These are phyloP conservation scores for Laupala kohalensis DNA, from an alignment of 1,140 invertebrate species.

Conservation along the genomic window DNA sequence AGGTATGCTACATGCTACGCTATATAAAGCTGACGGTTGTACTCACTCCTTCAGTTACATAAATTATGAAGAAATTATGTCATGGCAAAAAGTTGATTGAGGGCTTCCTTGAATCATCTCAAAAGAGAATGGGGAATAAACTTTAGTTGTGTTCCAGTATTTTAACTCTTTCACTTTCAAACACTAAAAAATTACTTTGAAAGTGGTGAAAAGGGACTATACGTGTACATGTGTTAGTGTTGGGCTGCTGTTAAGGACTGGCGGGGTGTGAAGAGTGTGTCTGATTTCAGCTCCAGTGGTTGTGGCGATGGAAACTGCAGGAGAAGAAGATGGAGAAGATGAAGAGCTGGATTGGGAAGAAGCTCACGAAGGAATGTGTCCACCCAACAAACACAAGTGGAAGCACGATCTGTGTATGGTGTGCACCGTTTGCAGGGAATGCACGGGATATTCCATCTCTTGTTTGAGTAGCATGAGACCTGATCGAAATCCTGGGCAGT, in stretches of 20 bases:
- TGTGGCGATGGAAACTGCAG: slow-evolving; percentile 48
- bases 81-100: background rate
- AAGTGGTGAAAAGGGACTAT: no score
- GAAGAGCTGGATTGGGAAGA: slow-evolving; percentile 37
- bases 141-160: no score
- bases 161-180: no score
- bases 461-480: slow-evolving; percentile 68
- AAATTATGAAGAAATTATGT: no score
- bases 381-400: slow-evolving; percentile 62
- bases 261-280: background rate
- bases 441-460: slow-evolving; percentile 78
- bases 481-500: slow-evolving; percentile 76
- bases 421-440: slow-evolving; percentile 83
- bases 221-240: no score
- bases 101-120: background rate
- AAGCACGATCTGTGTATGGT: slow-evolving; percentile 73
- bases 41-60: no score
- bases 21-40: no score
- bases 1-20: no score
- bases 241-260: no score
- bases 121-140: no score
- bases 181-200: no score
- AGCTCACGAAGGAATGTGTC: slow-evolving; percentile 44
- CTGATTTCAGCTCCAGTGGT: slow-evolving; percentile 22
- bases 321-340: slow-evolving; percentile 44